Conservation (phyloP, 2,113 vertebrate species). For the Heliornis fulica region DNA sequence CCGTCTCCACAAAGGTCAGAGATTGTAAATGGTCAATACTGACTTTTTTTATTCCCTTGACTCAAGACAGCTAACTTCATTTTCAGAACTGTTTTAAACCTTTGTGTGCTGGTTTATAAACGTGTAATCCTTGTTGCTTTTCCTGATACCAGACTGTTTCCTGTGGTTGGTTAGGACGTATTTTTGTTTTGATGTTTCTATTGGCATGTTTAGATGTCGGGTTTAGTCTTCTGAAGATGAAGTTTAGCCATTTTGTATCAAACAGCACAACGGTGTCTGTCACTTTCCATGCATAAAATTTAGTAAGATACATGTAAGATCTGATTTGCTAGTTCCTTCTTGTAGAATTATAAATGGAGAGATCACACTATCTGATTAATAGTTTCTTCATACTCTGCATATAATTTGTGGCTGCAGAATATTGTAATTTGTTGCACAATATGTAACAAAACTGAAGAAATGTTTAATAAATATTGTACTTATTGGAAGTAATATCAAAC, state of each 20-base stretch:
- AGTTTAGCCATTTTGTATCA: slow-evolving; percentile 87
- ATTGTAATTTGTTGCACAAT: slow-evolving; percentile 96
- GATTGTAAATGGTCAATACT: slow-evolving; percentile 86
- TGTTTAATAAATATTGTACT: slow-evolving; percentile 99
- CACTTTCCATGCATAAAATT: slow-evolving; percentile 88
- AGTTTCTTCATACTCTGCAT: slow-evolving; percentile 92
- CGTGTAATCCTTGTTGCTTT: slow-evolving; percentile 89
- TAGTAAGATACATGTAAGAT: slow-evolving; percentile 91
- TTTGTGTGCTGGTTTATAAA: slow-evolving; percentile 89
- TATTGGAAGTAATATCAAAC: slow-evolving; percentile 89
- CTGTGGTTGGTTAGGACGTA: slow-evolving; percentile 85
- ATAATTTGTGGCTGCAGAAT: slow-evolving; percentile 93
- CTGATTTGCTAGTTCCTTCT: slow-evolving; percentile 89
- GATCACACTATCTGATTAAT: slow-evolving; percentile 85
- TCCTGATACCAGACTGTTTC: slow-evolving; percentile 88
- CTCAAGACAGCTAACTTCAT: slow-evolving; percentile 87
- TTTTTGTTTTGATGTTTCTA: slow-evolving; percentile 85
- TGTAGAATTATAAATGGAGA: slow-evolving; percentile 86
- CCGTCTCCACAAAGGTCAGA: slow-evolving; percentile 88
- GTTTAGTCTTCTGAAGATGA: slow-evolving; percentile 90
- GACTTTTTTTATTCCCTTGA: slow-evolving; percentile 84
- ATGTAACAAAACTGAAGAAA: slow-evolving; percentile 94
- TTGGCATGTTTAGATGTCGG: slow-evolving; percentile 86
- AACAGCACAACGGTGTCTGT: slow-evolving; percentile 88
- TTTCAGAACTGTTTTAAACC: slow-evolving; percentile 89